Evolutionary conservation across 2,888 invertebrate species (phyloP), one percentile per base, ranked within the genome.

Genomic region (Lepetodrilus schrolli): DNA sequence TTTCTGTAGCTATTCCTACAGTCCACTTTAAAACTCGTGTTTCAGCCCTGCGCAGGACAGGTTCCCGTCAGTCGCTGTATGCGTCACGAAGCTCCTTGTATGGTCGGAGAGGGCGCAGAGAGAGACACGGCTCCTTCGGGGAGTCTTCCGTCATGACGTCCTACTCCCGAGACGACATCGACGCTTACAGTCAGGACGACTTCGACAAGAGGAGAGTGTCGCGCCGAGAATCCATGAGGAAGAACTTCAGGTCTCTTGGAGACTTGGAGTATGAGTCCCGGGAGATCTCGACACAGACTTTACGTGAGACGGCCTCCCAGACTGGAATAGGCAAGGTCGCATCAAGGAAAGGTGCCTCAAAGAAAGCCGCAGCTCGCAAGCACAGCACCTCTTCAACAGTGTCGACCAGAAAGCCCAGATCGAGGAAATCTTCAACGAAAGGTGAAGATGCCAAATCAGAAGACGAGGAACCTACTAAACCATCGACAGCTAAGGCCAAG

Each of bases 41-140:
- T 79, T 17, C 80, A 87, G 87, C 84, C 34, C 80, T 87, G 2
- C 76, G 78, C 21, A 81, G 87, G 66, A 75, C 85, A 10, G 78
- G 82, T 4, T 87, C 87, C 10, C 82, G 82, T 68, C 80, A 79
- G 23, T 87, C 87, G 0, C 72, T 87, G 20, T 87, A 86, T 77
- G 82, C 87, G 8, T 87, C 87, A 13, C 77, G 87, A 43, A 83
- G 84, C 38, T 85, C 85, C 2, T 50, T 87, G 34, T 87, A 87
- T 75, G 84, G 83, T 43, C 77, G 87, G 0, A 71, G 85, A 20
- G 75, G 83, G 17, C 72, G 84, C 20, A 70, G 80, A 34, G 76
- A 79, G 17, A 75, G 80, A 23, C 76, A 76, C 43, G 78, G 81
- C 5, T 84, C 85, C 5, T 78, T 80, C 51, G 74, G 83, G 0